phyloP scores from a whole-genome alignment of 2,113 vertebrate genomes.

The Hippocampus barbouri region DNA sequence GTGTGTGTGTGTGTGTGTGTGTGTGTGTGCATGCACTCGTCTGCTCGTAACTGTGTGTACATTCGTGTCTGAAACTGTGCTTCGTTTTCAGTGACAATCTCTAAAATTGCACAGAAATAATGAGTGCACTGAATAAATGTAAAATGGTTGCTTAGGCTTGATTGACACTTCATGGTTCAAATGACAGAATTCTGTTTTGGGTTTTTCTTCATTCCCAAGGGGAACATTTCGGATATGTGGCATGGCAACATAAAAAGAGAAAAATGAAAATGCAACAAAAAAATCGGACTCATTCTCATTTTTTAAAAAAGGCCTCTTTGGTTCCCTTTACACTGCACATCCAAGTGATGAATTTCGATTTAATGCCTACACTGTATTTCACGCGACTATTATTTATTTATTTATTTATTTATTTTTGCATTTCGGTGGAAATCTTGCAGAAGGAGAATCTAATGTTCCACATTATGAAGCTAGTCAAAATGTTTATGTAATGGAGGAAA shows the following conservation, averaged over 20 bases:
- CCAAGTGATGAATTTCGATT: not conserved
- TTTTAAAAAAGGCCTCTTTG: too few relatives aligned
- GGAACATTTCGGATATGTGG: not conserved
- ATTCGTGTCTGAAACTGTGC: too few relatives aligned
- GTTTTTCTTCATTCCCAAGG: not conserved
- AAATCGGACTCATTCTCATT: not conserved
- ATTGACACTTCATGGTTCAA: not conserved
- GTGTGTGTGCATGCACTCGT: too few relatives aligned
- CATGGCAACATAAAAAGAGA: not conserved
- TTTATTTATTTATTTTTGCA: not conserved
- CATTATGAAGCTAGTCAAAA: not conserved
- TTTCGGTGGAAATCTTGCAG: not conserved
- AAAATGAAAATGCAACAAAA: not conserved
- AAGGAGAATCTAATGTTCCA: not conserved
- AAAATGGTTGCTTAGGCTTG: not conserved
- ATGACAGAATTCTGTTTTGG: not conserved
- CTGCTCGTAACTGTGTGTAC: not conserved
- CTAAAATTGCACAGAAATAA: not conserved
- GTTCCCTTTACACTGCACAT: not conserved
- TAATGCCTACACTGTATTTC: not conserved
- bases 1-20: too few relatives aligned
- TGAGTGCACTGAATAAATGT: not conserved
- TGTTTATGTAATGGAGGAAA: not conserved
- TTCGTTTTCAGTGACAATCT: not conserved
- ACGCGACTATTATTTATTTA: not conserved